These are phyloP conservation scores for Aurelia aurita complex sp. Pacific DNA, from an alignment of 30 jellyfish, hydroid and myxozoan species.

Conservation along the genomic window DNA sequence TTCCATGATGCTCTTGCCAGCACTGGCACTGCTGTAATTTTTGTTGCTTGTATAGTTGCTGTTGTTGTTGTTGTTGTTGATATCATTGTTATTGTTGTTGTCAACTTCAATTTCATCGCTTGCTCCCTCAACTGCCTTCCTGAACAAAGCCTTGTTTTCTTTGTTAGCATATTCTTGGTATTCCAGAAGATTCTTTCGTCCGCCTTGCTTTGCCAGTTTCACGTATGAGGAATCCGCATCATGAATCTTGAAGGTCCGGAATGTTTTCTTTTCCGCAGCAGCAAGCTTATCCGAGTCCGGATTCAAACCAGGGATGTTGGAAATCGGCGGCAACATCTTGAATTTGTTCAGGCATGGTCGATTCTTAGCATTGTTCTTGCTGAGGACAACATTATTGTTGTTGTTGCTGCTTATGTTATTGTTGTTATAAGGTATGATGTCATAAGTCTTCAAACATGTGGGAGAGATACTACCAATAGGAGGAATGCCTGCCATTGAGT, in stretches of 20 bases:
- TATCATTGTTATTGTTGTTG: slow-evolving; percentile 18
- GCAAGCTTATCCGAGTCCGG: slow-evolving; percentile 88
- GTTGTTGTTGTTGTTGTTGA: slow-evolving; percentile 5
- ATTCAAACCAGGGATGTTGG: slow-evolving; percentile 90
- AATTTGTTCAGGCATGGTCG: slow-evolving; percentile 18
- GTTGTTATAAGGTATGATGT: not conserved
- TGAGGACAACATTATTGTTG: not conserved
- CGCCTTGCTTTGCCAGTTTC: slow-evolving; percentile 72
- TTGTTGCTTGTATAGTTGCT: not conserved
- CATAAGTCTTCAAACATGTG: not conserved
- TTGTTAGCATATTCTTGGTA: slow-evolving; percentile 43
- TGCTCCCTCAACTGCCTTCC: slow-evolving; percentile 15
- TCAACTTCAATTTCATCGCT: not conserved
- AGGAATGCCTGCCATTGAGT: slow-evolving; percentile 49
- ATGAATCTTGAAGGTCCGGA: slow-evolving; percentile 68
- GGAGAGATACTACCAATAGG: slow-evolving; percentile 33
- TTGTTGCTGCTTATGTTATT: slow-evolving; percentile 1
- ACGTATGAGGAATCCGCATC: slow-evolving; percentile 63
- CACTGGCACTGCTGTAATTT: slow-evolving; percentile 11
- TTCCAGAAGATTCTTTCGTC: slow-evolving; percentile 61
- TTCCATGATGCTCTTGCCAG: slow-evolving; percentile 37
- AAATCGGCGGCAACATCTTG: slow-evolving; percentile 62
- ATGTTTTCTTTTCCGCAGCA: slow-evolving; percentile 76
- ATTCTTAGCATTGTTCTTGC: not conserved
- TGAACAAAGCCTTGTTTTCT: slow-evolving; percentile 3